phyloP scores from a whole-genome alignment of 2,888 invertebrate genomes.

The Lypha dubia region DNA sequence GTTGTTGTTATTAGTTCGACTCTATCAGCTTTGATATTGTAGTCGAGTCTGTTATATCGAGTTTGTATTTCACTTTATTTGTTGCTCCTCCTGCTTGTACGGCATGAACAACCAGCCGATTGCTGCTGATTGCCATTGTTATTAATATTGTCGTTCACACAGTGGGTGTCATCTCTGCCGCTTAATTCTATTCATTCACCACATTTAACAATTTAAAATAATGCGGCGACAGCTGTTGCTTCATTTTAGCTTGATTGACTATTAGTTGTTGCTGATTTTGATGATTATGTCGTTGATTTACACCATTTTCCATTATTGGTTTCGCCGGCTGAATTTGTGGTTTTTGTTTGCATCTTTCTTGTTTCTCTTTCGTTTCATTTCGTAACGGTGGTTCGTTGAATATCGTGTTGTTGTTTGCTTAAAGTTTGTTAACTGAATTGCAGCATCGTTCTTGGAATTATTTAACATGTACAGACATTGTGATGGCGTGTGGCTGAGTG shows the following conservation, averaged over 20 bases:
- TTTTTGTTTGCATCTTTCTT: neutral
- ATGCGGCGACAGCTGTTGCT: slow-evolving; percentile 59
- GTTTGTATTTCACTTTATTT: slow-evolving; percentile 71
- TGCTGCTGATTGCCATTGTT: slow-evolving; percentile 51
- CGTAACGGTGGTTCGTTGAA: too few relatives aligned
- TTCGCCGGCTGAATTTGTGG: slow-evolving; percentile 13
- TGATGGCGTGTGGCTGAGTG: neutral
- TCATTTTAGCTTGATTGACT: slow-evolving; percentile 70
- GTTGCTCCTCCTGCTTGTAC: slow-evolving; percentile 51
- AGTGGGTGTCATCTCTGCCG: slow-evolving; percentile 70
- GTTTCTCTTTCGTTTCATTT: neutral
- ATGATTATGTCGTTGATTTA: slow-evolving; percentile 66
- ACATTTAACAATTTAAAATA: slow-evolving; percentile 67
- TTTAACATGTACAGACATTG: neutral
- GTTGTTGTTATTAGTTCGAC: slow-evolving; percentile 5
- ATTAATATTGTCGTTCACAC: slow-evolving; percentile 44
- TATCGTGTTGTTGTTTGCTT: slow-evolving; percentile 35
- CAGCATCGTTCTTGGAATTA: slow-evolving; percentile 23
- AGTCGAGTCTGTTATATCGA: neutral
- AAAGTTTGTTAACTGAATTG: slow-evolving; percentile 20
- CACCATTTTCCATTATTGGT: slow-evolving; percentile 53
- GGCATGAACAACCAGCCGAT: neutral
- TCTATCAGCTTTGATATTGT: slow-evolving; percentile 12
- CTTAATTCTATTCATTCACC: slow-evolving; percentile 75
- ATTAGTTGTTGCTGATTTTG: slow-evolving; percentile 54